Evolutionary conservation across 2,888 invertebrate species (phyloP).

Genomic region (Limnephilus marmoratus): DNA sequence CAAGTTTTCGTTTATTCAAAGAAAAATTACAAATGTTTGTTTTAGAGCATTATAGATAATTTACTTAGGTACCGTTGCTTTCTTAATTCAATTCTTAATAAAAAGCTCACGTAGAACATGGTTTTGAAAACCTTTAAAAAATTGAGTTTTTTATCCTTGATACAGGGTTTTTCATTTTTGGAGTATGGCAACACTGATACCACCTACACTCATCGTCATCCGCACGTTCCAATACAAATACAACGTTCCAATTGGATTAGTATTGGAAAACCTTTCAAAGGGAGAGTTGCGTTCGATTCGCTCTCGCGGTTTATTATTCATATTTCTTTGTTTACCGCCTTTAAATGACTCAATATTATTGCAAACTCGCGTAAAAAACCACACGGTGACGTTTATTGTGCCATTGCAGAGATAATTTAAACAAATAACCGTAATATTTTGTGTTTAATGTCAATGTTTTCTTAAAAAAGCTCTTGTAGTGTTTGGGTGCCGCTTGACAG

Average conservation of each 20-base stretch:
- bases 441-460: conserved; percentile 36
- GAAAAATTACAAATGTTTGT: too few relatives aligned
- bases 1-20: too few relatives aligned
- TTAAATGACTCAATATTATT: conserved; percentile 16
- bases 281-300: neutral
- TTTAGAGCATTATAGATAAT: too few relatives aligned
- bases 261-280: conserved; percentile 10
- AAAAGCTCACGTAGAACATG: too few relatives aligned
- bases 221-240: neutral
- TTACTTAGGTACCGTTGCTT: too few relatives aligned
- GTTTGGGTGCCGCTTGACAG: conserved; percentile 25
- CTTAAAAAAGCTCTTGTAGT: neutral
- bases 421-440: neutral
- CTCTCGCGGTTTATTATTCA: neutral
- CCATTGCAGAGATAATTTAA: neutral
- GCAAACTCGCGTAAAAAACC: neutral
- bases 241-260: conserved; percentile 22
- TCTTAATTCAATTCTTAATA: too few relatives aligned
- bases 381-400: conserved; percentile 14
- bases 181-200: too few relatives aligned
- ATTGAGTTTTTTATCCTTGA: too few relatives aligned
- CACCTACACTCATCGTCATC: neutral
- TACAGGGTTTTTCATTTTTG: too few relatives aligned
- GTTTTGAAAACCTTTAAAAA: too few relatives aligned
- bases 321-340: conserved; percentile 41